Evolutionary conservation across 2,113 vertebrate species (phyloP).

Genomic region (Apaloderma vittatum): DNA sequence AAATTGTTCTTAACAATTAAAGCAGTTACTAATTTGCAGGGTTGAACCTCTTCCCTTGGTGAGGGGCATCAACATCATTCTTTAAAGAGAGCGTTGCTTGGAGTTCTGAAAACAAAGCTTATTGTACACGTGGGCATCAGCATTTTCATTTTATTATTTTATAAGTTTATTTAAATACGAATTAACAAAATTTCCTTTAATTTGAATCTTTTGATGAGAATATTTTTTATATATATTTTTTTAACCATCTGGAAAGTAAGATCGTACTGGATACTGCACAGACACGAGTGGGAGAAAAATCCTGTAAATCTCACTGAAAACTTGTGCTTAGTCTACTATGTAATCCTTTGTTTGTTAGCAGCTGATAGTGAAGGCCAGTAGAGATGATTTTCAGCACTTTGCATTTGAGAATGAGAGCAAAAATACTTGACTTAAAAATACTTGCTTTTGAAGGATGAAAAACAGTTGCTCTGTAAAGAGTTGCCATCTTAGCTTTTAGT

Average conservation of each 20-base stretch:
- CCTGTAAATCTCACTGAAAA: neutral
- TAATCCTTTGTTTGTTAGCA: neutral
- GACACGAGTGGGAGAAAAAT: neutral
- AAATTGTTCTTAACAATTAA: neutral
- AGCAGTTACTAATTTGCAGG: neutral
- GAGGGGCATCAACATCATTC: neutral
- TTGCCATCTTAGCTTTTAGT: neutral
- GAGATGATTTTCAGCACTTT: neutral
- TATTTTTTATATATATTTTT: neutral
- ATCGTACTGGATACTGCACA: neutral
- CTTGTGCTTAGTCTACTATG: neutral
- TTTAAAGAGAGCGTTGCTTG: neutral
- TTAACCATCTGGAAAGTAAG: neutral
- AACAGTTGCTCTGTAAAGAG: neutral
- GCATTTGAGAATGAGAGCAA: neutral
- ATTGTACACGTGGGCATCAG: too few relatives aligned
- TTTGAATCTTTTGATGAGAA: neutral
- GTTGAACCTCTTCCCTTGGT: neutral
- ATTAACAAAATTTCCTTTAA: neutral
- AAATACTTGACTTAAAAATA: neutral
- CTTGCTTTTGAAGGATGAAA: neutral
- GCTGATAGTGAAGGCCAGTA: neutral
- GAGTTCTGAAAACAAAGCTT: neutral
- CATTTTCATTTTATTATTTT: neutral
- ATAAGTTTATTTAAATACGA: neutral